Conservation (phyloP, 2,113 vertebrate species). For the Varanus komodoensis region DNA sequence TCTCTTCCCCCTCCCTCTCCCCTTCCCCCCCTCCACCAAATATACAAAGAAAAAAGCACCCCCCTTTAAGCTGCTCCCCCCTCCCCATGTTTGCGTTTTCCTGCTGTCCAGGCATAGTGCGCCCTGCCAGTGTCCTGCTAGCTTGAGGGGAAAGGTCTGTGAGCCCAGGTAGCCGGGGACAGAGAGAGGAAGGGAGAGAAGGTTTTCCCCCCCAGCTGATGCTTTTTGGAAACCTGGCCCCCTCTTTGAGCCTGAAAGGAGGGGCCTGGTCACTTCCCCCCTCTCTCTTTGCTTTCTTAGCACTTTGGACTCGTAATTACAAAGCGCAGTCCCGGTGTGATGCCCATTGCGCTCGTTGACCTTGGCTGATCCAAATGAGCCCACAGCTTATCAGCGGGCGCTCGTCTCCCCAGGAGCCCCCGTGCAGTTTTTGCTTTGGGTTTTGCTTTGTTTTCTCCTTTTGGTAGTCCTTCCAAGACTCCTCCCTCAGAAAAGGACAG, state of each 20-base stretch:
- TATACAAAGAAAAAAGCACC: conserved; percentile 51
- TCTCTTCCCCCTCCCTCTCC: conserved; percentile 60
- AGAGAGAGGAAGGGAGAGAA: not conserved
- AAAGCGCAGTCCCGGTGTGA: not conserved
- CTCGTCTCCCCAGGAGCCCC: conserved; percentile 50
- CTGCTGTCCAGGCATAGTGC: conserved; percentile 17
- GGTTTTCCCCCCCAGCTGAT: not conserved
- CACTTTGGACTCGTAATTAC: conserved; percentile 9
- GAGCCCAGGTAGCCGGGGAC: not conserved
- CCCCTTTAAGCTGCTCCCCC: conserved; percentile 66
- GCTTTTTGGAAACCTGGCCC: not conserved
- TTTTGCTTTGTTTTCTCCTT: not conserved
- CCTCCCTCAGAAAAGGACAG: not conserved
- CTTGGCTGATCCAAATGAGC: no score
- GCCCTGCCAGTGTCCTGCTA: conserved; percentile 41
- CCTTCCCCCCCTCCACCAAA: not conserved
- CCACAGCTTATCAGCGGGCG: not conserved
- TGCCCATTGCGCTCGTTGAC: not conserved
- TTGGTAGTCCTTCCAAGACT: not conserved
- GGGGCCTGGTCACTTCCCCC: not conserved
- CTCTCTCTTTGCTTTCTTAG: not conserved
- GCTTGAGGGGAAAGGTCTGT: conserved; percentile 6
- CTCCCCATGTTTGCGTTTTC: not conserved
- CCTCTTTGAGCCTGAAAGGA: not conserved
- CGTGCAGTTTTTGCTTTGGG: not conserved